Conservation (phyloP, 1,140 invertebrate species). For the Papilio dardanus region DNA sequence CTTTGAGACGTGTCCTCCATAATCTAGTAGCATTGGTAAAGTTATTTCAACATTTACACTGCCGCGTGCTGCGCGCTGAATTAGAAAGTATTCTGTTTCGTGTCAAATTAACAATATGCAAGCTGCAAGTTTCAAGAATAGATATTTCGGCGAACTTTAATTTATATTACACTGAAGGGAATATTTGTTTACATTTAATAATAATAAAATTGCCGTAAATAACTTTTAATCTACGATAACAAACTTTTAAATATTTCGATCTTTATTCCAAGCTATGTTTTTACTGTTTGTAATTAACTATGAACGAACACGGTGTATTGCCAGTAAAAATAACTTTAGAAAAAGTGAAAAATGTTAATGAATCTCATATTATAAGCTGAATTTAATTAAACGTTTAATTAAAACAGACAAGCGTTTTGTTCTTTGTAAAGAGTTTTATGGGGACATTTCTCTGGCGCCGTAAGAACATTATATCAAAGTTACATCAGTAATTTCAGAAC, state of each 20-base stretch:
- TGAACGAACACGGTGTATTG: too few species aligned
- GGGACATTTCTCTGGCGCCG: background rate
- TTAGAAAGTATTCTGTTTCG: slow-evolving; percentile 35
- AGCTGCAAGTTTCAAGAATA: background rate
- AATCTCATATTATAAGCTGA: too few species aligned
- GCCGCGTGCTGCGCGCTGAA: background rate
- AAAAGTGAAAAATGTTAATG: background rate
- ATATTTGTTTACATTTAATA: slow-evolving; percentile 16
- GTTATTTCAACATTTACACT: slow-evolving; percentile 29
- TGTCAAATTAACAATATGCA: slow-evolving; percentile 2
- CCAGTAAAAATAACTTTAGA: background rate
- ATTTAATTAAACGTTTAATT: too few species aligned
- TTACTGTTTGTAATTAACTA: background rate
- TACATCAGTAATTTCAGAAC: background rate
- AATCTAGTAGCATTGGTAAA: slow-evolving; percentile 4
- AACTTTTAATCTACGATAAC: slow-evolving; percentile 4
- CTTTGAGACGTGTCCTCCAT: slow-evolving; percentile 11
- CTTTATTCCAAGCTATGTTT: background rate
- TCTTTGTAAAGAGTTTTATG: too few species aligned
- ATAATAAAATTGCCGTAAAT: slow-evolving; percentile 13
- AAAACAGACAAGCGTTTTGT: too few species aligned
- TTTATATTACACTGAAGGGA: slow-evolving; percentile 18
- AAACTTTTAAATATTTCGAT: background rate
- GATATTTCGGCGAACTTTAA: slow-evolving; percentile 24
- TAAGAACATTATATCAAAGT: background rate